Evolutionary conservation across 2,797 vertebrate species (phyloP).

Genomic region (Myiotriccus ornatus): DNA sequence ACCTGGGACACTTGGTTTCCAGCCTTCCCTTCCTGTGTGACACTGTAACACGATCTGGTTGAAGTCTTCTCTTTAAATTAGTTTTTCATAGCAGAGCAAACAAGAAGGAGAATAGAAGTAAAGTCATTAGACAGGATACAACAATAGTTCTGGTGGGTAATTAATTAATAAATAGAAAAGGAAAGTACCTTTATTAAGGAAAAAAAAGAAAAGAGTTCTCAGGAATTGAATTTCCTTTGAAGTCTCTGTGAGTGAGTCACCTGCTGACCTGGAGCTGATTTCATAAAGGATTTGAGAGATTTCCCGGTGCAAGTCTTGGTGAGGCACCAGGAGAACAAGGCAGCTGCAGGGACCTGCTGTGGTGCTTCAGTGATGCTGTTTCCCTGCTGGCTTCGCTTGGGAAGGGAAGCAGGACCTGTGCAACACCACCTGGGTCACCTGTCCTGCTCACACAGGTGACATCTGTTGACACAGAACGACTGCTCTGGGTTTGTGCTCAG

Average conservation of each 20-base stretch:
- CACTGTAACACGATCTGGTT: background rate
- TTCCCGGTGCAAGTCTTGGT: background rate
- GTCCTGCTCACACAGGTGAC: background rate
- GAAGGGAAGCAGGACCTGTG: background rate
- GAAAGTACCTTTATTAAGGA: conserved; percentile 4
- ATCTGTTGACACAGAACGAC: fast-evolving
- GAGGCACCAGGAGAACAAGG: background rate
- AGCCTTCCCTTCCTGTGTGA: background rate
- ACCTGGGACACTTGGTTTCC: background rate
- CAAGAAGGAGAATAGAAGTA: background rate
- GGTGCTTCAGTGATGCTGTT: background rate
- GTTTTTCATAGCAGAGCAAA: conserved; percentile 19
- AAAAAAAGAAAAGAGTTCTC: background rate
- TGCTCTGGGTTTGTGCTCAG: background rate
- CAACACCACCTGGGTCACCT: background rate
- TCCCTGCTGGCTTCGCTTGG: background rate
- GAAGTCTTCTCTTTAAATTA: background rate
- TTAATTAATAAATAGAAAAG: conserved; percentile 28
- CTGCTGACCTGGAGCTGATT: background rate
- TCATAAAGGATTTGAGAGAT: background rate
- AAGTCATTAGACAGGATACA: background rate
- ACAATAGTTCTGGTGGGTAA: conserved; percentile 7
- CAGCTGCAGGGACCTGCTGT: background rate
- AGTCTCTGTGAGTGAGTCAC: background rate
- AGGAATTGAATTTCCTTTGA: conserved; percentile 2